Base-by-base conservation (phyloP, 92 coral and sea anemone genomes). In the Virgularia gustaviana region DNA sequence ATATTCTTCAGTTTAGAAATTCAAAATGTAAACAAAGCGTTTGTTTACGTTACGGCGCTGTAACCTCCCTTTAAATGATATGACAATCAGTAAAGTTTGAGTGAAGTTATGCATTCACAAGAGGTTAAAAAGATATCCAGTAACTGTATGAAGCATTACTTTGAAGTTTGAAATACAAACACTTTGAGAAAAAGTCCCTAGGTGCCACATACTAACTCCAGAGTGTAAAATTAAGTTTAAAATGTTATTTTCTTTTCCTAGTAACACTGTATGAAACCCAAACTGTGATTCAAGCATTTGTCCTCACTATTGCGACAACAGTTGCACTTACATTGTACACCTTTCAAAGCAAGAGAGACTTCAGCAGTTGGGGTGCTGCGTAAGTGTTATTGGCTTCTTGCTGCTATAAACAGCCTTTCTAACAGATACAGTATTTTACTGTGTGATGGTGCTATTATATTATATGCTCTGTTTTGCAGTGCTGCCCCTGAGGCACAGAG, bases 281-380 rank as follows among this genome's bases (percentile, higher is more conserved):
- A 34, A 79, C 89, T 41, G 98, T 92, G 23, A 65, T 92, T 74
- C 96, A 92, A 74, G 98, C 98, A 23, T 92, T 92, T 86, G 90
- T 79, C 63, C 85, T 92, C 68, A 92, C 98, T 32, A 87, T 87
- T 58, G 94, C 96, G 6, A 92, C 98, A 29, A 92, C 98, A 19
- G 68, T 86, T 59, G 98, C 98, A 10, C 86, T 92, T 36, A 92
- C 98, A 0, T 63, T 89, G 74, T 92, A 92, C 88, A 92, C 98
- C 22, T 76, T 92, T 32, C 98, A 92, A 49, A 92, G 98, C 94
- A 92, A 92, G 85, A 85, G 70, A 51, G 98, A 92, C 59, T 92
- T 88, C 88, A 92, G 98, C 41, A 79, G 90, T 9, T 92, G 98
- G 98, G 98, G 98, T 12, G 98, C 98, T 1, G 98, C 96, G 98